Percentiles rank a stretch among this genome's conserved stretches.
Evolutionary conservation across 1,140 invertebrate species (phyloP).

Genomic region (Helicorthomorpha holstii): DNA sequence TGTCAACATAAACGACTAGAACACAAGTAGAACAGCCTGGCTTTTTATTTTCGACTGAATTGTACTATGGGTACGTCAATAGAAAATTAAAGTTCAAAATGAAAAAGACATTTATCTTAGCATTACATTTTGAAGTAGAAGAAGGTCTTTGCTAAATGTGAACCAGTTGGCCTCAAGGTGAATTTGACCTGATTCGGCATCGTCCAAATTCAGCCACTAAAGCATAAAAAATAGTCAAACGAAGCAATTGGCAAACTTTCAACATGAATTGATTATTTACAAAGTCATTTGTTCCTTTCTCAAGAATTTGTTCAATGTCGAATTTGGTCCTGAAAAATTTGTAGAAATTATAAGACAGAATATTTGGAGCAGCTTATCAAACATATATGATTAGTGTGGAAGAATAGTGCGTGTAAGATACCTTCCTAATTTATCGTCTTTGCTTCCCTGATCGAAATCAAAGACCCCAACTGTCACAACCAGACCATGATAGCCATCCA

Average conservation of each 20-base stretch:
- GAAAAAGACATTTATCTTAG: not conserved
- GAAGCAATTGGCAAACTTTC: not conserved
- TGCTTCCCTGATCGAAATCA: constrained; percentile 1
- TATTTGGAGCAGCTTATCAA: not conserved
- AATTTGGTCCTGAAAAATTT: constrained; percentile 15
- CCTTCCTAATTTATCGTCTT: constrained; percentile 43
- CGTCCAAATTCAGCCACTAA: not conserved
- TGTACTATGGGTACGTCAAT: not conserved
- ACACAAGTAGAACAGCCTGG: constrained; percentile 3
- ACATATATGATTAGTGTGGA: not conserved
- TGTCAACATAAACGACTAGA: not conserved
- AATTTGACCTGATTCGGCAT: constrained; percentile 5
- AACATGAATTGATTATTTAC: not conserved
- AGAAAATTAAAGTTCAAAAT: not conserved
- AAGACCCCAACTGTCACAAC: constrained; percentile 1
- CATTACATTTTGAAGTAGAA: not conserved
- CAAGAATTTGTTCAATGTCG: constrained; percentile 12
- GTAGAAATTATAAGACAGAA: not conserved
- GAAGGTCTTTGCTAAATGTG: not conserved
- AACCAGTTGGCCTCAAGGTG: not conserved
- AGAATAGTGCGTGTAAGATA: constrained; percentile 22
- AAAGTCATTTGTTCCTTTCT: not conserved
- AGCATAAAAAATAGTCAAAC: not conserved
- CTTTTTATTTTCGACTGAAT: not conserved
- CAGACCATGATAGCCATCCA: not conserved